These are phyloP conservation scores for Stenurella melanura DNA, from an alignment of 2,888 invertebrate species.

Conservation along the genomic window DNA sequence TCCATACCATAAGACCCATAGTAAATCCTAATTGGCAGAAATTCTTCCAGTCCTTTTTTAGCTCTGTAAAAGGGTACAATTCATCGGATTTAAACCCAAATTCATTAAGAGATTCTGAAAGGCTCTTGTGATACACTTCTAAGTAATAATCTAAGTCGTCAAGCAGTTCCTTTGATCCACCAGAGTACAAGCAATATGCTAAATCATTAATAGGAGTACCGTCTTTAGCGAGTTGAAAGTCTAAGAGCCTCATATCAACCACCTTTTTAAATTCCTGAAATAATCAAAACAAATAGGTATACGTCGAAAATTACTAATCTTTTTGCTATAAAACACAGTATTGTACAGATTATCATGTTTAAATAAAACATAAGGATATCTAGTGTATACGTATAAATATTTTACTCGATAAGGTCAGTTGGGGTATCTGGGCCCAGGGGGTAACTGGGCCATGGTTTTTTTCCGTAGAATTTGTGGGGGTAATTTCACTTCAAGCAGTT, in stretches of 20 bases:
- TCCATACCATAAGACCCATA: conserved; percentile 47
- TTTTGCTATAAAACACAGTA: too few species aligned
- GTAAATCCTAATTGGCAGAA: conserved; percentile 51
- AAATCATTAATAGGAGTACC: conserved; percentile 64
- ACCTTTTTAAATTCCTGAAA: conserved; percentile 14
- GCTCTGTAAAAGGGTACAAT: conserved; percentile 61
- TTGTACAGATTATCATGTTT: too few species aligned
- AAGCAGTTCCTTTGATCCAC: conserved; percentile 60
- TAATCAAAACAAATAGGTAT: background rate
- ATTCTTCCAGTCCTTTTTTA: conserved; percentile 57
- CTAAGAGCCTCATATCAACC: conserved; percentile 57
- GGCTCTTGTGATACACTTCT: conserved; percentile 63
- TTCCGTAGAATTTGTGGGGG: too few species aligned
- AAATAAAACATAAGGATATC: too few species aligned
- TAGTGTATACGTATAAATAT: too few species aligned
- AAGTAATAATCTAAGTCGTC: conserved; percentile 62
- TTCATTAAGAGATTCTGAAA: conserved; percentile 56
- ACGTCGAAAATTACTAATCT: too few species aligned
- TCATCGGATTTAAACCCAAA: conserved; percentile 59
- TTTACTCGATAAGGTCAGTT: too few species aligned
- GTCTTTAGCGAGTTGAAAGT: conserved; percentile 59
- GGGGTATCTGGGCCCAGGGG: too few species aligned
- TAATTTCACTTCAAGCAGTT: too few species aligned
- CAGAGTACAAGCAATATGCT: conserved; percentile 65
- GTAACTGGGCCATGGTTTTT: too few species aligned